These are phyloP conservation scores for Caranx ignobilis DNA, from an alignment of 2,113 vertebrate species.

Conservation along the genomic window DNA sequence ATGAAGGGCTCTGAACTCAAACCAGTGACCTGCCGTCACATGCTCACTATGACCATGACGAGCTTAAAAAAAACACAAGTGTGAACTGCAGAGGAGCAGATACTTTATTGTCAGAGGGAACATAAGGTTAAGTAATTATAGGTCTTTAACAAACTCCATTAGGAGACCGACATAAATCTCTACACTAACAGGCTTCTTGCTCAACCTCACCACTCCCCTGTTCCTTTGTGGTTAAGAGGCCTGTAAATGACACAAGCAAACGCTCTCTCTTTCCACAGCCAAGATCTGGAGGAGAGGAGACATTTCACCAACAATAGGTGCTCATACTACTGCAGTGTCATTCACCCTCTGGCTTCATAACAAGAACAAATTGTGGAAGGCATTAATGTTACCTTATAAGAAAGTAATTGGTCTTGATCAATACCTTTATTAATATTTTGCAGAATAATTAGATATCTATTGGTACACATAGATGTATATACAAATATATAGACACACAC, in stretches of 20 bases:
- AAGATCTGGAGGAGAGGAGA: not conserved
- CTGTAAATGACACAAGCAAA: constrained; percentile 19
- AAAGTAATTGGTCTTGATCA: constrained; percentile 1
- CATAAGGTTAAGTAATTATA: constrained; percentile 8
- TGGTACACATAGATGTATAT: not conserved
- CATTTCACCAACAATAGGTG: not conserved
- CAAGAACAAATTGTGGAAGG: constrained; percentile 16
- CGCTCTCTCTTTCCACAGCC: not conserved
- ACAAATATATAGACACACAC: constrained; percentile 15
- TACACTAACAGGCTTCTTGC: constrained; percentile 27
- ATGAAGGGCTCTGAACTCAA: not conserved
- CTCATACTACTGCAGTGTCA: not conserved
- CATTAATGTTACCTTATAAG: not conserved
- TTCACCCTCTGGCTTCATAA: not conserved
- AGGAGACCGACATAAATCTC: constrained; percentile 32
- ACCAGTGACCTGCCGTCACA: not conserved
- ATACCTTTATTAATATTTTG: constrained; percentile 17
- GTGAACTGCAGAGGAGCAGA: constrained; percentile 9
- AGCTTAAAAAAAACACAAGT: not conserved
- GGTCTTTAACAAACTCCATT: constrained; percentile 36
- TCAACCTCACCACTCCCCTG: constrained; percentile 4
- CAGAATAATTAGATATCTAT: constrained; percentile 25
- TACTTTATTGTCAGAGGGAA: constrained; percentile 13
- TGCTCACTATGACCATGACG: not conserved
- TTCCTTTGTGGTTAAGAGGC: not conserved